phyloP scores from a whole-genome alignment of 2,113 vertebrate species.

The Nothocercus nigrocapillus region DNA sequence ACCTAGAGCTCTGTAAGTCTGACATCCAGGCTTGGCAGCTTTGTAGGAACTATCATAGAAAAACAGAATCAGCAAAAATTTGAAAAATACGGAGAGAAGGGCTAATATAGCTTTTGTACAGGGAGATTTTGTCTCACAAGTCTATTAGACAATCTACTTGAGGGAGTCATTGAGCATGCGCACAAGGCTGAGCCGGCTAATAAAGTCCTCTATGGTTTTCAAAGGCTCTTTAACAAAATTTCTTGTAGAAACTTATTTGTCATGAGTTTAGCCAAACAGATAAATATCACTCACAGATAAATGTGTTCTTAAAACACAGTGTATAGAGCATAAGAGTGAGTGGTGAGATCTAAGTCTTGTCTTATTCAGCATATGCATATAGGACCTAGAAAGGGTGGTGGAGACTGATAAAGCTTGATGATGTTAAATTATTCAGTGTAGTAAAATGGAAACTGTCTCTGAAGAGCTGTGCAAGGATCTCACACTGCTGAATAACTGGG shows the following conservation, averaged over 20 bases:
- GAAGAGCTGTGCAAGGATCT: constrained; percentile 56
- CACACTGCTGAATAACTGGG: constrained; percentile 46
- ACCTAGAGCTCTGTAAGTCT: background rate
- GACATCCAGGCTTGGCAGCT: background rate
- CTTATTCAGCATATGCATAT: background rate
- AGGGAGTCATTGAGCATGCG: background rate
- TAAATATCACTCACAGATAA: background rate
- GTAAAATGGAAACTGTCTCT: constrained; percentile 56
- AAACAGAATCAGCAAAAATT: background rate
- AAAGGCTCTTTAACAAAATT: background rate
- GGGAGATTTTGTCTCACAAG: background rate
- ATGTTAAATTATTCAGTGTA: constrained; percentile 63
- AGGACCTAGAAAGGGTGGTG: constrained; percentile 61
- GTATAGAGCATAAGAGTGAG: background rate
- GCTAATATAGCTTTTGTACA: background rate
- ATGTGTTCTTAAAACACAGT: background rate
- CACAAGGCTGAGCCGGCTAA: background rate
- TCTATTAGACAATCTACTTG: background rate
- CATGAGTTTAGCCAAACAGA: background rate
- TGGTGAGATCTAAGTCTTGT: background rate
- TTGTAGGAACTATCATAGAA: background rate
- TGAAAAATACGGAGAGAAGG: background rate
- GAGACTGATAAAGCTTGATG: constrained; percentile 55
- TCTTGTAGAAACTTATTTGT: background rate
- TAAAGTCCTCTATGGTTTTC: background rate